phyloP scores from a whole-genome alignment of 2,797 vertebrate genomes.

The Molothrus ater region DNA sequence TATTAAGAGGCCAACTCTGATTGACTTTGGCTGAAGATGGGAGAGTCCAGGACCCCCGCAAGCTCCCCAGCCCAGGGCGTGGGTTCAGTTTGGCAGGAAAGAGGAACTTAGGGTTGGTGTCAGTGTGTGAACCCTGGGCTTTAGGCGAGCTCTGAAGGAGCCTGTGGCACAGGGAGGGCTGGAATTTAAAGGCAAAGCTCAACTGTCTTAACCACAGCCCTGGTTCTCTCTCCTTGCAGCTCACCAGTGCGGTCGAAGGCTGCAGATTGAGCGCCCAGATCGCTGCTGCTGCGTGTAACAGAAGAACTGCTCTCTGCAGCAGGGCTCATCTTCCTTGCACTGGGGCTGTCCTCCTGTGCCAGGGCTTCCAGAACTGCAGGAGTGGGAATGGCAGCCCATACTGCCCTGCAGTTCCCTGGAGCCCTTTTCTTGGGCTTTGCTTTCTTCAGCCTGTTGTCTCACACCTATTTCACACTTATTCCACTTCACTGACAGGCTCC shows the following conservation, averaged over 20 bases:
- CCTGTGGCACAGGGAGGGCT: background rate
- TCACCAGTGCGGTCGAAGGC: fast-evolving
- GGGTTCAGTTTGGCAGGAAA: background rate
- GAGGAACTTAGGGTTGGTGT: background rate
- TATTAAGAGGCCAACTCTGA: background rate
- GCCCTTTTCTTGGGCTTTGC: background rate
- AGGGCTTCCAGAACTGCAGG: background rate
- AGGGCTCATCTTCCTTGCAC: background rate
- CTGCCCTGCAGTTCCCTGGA: background rate
- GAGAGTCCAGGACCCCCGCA: background rate
- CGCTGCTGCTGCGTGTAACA: background rate
- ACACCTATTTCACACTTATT: background rate
- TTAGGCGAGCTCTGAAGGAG: background rate
- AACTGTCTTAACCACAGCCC: constrained; percentile 45
- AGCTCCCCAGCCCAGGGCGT: fast-evolving
- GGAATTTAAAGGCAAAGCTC: background rate
- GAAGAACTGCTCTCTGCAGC: background rate
- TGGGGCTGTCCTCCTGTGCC: fast-evolving
- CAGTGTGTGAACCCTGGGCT: background rate
- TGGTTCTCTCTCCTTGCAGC: background rate
- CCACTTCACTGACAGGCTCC: background rate
- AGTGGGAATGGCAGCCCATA: background rate
- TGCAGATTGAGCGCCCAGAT: background rate
- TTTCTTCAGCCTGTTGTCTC: background rate
- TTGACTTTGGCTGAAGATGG: background rate